Base-by-base conservation (phyloP, 2,888 invertebrate species). In the Oligia fasciuncula region DNA sequence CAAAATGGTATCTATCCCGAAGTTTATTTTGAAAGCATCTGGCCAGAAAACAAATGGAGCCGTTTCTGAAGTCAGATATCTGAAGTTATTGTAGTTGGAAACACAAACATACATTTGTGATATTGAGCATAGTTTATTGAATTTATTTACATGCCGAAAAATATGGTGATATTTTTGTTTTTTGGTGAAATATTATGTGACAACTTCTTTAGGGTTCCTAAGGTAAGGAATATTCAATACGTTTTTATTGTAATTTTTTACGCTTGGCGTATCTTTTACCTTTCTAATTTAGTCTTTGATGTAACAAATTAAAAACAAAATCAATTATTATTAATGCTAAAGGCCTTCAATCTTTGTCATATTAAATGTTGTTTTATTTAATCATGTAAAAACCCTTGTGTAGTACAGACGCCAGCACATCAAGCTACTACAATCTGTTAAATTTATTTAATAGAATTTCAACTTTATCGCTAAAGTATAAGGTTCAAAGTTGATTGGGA, bases 41-140 rank as follows among this genome's bases (percentile, higher is more conserved):
- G 87, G 77, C 73, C 81, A 54, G 85, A 81, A 85, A 88, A 88
- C 87, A 87, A 86, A 84, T 79, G 71, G 67, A 79, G n/a, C 40
- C 67, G 67, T 73, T 81, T 76, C 69, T 75, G 77, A 77, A 84
- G 81, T 80, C 85, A 83, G 72, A 84, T 81, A 81, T 85, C 65
- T 74, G 43, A 81, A 84, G 82, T 88, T 84, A 81, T 74, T 79
- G 69, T 84, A 76, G 81, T 85, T 81, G 71, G 79, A 73, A 77
- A 86, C 88, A 91, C 90, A 91, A 90, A 88, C 83, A 85, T 76
- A 86, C 73, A 83, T 86, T 62, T 74, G 69, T 57, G 67, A 81
- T 77, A 90, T 86, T 84, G 84, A 87, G 85, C 84, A 70, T 77
- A 86, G 80, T 75, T 86, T 88, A 90, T 87, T 85, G 80, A 81